phyloP scores from a whole-genome alignment of 1,140 invertebrate genomes.

The Drosophila pectinifera region DNA sequence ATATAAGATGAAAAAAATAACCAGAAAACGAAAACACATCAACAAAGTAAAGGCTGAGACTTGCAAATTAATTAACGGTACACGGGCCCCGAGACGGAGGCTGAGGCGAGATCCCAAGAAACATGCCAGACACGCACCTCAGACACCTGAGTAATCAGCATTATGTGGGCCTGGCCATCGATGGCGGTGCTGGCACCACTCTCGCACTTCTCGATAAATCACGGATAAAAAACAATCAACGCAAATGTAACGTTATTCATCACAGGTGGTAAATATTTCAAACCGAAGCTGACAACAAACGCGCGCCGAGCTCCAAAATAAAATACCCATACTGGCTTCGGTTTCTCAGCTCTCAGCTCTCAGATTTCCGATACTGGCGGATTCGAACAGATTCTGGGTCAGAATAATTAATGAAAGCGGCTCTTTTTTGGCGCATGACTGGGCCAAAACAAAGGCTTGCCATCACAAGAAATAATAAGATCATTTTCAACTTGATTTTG shows the following conservation, averaged over 20 bases:
- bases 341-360: constrained; percentile 38
- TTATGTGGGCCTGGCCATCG: constrained; percentile 73
- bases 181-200: constrained; percentile 45
- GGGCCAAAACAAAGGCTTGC: constrained; percentile 49
- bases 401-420: constrained; percentile 78
- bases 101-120: constrained; percentile 10
- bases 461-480: constrained; percentile 9
- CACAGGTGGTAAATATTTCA: constrained; percentile 81
- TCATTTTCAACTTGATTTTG: constrained; percentile 19
- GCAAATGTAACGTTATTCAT: constrained; percentile 82
- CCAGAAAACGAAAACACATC: constrained; percentile 21
- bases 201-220: constrained; percentile 72
- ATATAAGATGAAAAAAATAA: constrained; percentile 18
- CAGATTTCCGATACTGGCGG: constrained; percentile 49
- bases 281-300: constrained; percentile 74
- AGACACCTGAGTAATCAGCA: constrained; percentile 79
- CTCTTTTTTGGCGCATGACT: constrained; percentile 69
- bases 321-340: constrained; percentile 30
- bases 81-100: constrained; percentile 43
- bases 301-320: constrained; percentile 54
- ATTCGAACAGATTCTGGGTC: constrained; percentile 69
- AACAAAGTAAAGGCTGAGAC: constrained; percentile 32
- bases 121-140: constrained; percentile 43
- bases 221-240: constrained; percentile 70
- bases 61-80: constrained; percentile 83